Conservation (phyloP, 1,140 invertebrate genomes). For the Drosophila setifemur region DNA sequence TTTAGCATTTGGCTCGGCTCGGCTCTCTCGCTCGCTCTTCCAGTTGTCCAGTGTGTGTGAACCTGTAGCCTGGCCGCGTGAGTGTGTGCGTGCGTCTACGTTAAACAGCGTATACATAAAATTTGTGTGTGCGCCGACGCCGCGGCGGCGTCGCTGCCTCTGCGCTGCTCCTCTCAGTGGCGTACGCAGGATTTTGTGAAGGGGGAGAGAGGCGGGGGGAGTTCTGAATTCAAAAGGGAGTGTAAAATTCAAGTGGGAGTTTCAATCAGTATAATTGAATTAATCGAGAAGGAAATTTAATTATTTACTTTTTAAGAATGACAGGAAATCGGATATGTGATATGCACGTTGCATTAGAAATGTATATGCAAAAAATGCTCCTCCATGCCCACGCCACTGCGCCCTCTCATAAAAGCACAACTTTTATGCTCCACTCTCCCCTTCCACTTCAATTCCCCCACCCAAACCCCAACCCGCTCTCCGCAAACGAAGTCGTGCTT, state of each 20-base stretch:
- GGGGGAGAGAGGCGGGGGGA: too few relatives aligned
- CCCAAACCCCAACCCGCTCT: conserved; percentile 15
- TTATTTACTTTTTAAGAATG: background rate
- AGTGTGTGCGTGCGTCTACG: conserved; percentile 50
- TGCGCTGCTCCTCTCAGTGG: background rate
- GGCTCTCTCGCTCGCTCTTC: conserved; percentile 44
- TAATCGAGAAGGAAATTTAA: background rate
- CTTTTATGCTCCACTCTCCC: conserved; percentile 34
- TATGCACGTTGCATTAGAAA: too few relatives aligned
- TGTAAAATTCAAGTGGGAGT: background rate
- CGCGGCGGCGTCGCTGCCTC: conserved; percentile 41
- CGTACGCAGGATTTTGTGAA: background rate
- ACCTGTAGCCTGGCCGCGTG: conserved; percentile 73
- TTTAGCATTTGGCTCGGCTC: too few relatives aligned
- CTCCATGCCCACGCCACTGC: background rate
- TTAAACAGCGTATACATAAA: conserved; percentile 78
- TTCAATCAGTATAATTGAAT: background rate
- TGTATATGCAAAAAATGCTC: background rate
- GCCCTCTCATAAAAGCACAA: conserved; percentile 44
- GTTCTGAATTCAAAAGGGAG: too few relatives aligned
- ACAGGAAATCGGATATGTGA: background rate
- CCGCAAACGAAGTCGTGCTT: conserved; percentile 64
- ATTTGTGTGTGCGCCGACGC: conserved; percentile 80
- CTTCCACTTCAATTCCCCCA: conserved; percentile 1
- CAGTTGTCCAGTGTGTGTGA: conserved; percentile 60